phyloP scores from a whole-genome alignment of 2,797 vertebrate genomes.

The Ciconia nigra region DNA sequence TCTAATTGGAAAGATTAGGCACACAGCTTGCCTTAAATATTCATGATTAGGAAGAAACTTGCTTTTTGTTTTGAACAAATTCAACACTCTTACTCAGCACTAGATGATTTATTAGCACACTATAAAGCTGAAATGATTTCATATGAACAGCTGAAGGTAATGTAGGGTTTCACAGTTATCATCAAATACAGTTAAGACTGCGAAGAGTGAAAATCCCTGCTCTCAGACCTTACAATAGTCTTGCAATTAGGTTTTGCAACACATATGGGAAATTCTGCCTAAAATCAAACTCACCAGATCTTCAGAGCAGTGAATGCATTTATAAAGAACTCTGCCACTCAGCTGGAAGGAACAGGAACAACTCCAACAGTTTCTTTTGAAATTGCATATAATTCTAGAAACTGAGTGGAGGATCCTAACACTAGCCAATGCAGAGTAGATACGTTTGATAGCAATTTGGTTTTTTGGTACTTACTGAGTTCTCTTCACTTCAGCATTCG shows the following conservation, averaged over 20 bases:
- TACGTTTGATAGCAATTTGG: neutral
- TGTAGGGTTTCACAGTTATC: neutral
- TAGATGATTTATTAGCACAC: neutral
- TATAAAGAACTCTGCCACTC: neutral
- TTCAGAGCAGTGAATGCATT: neutral
- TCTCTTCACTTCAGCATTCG: constrained; percentile 93
- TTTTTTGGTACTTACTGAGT: constrained; percentile 88
- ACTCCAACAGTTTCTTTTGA: neutral
- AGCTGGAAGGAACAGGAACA: neutral
- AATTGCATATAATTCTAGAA: neutral
- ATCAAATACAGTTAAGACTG: neutral
- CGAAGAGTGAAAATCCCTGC: neutral
- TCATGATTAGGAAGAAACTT: neutral
- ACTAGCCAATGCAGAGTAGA: neutral
- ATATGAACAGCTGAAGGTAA: neutral
- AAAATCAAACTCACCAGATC: neutral
- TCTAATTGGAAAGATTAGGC: neutral
- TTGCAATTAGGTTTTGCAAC: neutral
- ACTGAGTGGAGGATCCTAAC: neutral
- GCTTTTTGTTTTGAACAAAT: neutral
- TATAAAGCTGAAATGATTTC: neutral
- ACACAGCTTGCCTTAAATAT: neutral
- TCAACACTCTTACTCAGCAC: neutral
- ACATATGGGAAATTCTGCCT: neutral
- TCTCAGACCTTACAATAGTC: neutral